phyloP scores from a whole-genome alignment of 2,113 vertebrate genomes.

The Varanus salvator region DNA sequence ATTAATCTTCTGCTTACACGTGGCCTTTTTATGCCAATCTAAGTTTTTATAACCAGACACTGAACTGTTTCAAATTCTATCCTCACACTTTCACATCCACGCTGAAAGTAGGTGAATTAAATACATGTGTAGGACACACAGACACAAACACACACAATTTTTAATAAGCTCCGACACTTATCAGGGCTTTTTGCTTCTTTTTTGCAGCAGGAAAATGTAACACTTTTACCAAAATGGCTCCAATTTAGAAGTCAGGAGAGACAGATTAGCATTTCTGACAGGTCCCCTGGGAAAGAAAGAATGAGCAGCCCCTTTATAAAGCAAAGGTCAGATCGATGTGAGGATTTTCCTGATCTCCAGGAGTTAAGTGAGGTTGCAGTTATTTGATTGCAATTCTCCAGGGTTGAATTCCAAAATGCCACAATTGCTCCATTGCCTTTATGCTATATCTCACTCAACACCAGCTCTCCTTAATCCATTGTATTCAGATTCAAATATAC shows the following conservation, averaged over 20 bases:
- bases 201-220: slow-evolving; percentile 17
- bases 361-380: slow-evolving; percentile 21
- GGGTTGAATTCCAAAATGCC: slow-evolving; percentile 36
- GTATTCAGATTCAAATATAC: slow-evolving; percentile 24
- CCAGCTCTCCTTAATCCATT: slow-evolving; percentile 22
- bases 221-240: background rate
- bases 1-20: slow-evolving; percentile 80
- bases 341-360: slow-evolving; percentile 32
- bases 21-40: slow-evolving; percentile 77
- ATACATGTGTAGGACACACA: slow-evolving; percentile 69
- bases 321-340: slow-evolving; percentile 37
- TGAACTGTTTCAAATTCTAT: slow-evolving; percentile 71
- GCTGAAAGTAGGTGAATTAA: slow-evolving; percentile 72
- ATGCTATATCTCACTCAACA: background rate
- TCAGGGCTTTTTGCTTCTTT: accelerated
- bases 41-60: slow-evolving; percentile 78
- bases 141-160: slow-evolving; percentile 34
- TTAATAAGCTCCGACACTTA: slow-evolving; percentile 57
- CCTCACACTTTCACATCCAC: slow-evolving; percentile 70
- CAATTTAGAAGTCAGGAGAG: background rate
- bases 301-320: slow-evolving; percentile 19
- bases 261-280: slow-evolving; percentile 25
- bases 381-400: slow-evolving; percentile 1
- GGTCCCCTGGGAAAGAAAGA: slow-evolving; percentile 31
- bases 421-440: slow-evolving; percentile 33